phyloP scores from a whole-genome alignment of 2,113 vertebrate species.

The Erinaceus europaeus region DNA sequence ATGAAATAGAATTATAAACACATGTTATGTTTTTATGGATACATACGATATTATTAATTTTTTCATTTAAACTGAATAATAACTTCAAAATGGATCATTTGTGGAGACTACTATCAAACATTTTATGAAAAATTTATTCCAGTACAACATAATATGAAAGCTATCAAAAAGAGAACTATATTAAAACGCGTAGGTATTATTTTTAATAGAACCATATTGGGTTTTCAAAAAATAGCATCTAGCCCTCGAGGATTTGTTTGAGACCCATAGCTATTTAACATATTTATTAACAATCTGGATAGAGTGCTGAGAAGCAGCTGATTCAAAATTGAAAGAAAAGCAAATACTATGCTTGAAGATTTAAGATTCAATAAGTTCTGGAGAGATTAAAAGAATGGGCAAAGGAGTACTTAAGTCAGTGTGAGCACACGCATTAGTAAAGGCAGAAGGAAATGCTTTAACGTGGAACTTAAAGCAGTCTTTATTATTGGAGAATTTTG shows the following conservation, averaged over 20 bases:
- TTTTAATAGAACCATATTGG: conserved; percentile 67
- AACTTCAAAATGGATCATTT: conserved; percentile 36
- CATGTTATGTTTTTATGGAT: background rate
- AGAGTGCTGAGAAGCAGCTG: conserved; percentile 64
- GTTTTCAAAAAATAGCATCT: conserved; percentile 49
- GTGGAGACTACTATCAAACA: conserved; percentile 1
- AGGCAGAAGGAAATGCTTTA: conserved; percentile 42
- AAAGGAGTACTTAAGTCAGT: conserved; percentile 42
- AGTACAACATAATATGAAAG: conserved; percentile 5
- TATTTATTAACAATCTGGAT: conserved; percentile 76
- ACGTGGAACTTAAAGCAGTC: conserved; percentile 30
- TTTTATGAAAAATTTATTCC: conserved; percentile 42
- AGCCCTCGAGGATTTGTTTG: conserved; percentile 63
- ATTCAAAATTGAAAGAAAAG: conserved; percentile 66
- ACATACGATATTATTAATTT: background rate
- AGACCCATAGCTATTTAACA: conserved; percentile 74
- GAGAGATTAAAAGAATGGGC: conserved; percentile 62
- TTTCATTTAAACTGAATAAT: conserved; percentile 45
- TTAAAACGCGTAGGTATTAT: conserved; percentile 67
- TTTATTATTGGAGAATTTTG: background rate
- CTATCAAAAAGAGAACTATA: conserved; percentile 47
- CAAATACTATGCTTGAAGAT: conserved; percentile 66
- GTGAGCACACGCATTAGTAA: conserved; percentile 50
- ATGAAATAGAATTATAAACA: conserved; percentile 22
- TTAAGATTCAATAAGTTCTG: conserved; percentile 65